phyloP scores from a whole-genome alignment of 2,797 vertebrate species.

The Sebastes hubbsi region DNA sequence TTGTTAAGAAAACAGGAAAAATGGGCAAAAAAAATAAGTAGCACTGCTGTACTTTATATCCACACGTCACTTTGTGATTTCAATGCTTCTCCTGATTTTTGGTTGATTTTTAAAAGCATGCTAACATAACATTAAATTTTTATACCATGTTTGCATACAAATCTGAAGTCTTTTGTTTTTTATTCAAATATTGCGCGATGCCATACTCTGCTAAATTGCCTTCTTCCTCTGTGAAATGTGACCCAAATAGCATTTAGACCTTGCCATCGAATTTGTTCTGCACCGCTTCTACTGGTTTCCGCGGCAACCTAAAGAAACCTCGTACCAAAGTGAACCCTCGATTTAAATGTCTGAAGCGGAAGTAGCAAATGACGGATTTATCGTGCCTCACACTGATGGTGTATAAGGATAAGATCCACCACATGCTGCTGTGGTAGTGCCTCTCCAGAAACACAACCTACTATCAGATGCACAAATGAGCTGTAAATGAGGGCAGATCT shows the following conservation, averaged over 20 bases:
- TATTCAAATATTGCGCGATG: neutral
- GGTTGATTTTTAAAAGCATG: slow-evolving; percentile 60
- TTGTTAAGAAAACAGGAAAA: slow-evolving; percentile 78
- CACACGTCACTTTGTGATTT: slow-evolving; percentile 82
- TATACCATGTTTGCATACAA: slow-evolving; percentile 74
- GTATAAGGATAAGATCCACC: neutral
- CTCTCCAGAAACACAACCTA: neutral
- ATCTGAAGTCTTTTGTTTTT: slow-evolving; percentile 3
- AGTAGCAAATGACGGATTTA: neutral
- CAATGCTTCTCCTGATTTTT: slow-evolving; percentile 68
- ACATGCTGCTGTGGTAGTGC: neutral
- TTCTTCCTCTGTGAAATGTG: neutral
- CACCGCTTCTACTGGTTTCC: neutral
- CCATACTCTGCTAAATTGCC: neutral
- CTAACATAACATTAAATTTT: slow-evolving; percentile 75
- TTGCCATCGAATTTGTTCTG: neutral
- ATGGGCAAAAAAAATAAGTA: slow-evolving; percentile 57
- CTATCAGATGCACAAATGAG: neutral
- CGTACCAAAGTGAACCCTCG: neutral
- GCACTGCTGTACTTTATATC: slow-evolving; percentile 85
- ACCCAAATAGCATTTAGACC: neutral
- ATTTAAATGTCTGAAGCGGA: neutral
- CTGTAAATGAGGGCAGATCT: slow-evolving; percentile 7
- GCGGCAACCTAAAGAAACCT: neutral
- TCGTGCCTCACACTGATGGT: neutral